Conservation (phyloP, 2,797 vertebrate genomes). For the Lophotriccus pileatus region DNA sequence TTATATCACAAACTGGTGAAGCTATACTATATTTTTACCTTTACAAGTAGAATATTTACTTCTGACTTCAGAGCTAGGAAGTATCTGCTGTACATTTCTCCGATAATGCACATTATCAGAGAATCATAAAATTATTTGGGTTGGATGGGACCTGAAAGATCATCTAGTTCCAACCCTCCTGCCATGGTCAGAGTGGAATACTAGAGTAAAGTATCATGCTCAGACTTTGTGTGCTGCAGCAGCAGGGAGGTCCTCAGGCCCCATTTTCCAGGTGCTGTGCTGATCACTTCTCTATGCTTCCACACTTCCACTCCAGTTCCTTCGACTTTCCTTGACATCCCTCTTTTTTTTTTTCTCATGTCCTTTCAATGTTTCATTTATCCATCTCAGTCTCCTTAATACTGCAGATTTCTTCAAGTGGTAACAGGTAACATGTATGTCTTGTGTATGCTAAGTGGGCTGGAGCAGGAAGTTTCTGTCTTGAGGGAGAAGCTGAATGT, state of each 20-base stretch:
- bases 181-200: neutral
- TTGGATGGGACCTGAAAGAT: neutral
- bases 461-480: neutral
- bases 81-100: neutral
- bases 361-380: neutral
- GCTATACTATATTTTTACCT: neutral
- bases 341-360: neutral
- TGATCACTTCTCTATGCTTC: neutral
- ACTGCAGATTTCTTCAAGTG: neutral
- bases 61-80: neutral
- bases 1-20: neutral
- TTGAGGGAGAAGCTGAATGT: neutral
- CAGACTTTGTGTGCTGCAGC: neutral
- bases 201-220: neutral
- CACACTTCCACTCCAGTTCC: neutral
- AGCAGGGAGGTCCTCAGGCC: neutral
- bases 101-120: neutral
- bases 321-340: neutral
- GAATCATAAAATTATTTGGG: neutral
- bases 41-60: neutral
- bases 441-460: neutral
- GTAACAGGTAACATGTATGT: neutral
- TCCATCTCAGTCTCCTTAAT: neutral
- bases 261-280: neutral
- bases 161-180: neutral